Percentiles rank a stretch among this genome's conserved stretches.
Evolutionary conservation across 2,797 vertebrate species (phyloP).

Genomic region (Urosaurus nigricauda): DNA sequence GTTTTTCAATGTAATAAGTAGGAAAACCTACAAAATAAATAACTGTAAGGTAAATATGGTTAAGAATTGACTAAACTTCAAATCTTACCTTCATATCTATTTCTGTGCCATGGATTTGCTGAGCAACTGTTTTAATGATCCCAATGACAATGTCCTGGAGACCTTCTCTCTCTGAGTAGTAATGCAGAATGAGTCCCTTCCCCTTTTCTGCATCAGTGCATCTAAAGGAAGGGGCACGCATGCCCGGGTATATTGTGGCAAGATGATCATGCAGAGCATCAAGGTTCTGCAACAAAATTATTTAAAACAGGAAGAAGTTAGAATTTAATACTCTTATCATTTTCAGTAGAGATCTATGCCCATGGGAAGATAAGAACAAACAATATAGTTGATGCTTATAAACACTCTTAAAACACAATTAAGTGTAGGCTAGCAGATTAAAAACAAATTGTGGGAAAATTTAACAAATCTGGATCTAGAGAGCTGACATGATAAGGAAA

Average conservation of each 20-base stretch:
- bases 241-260: constrained; percentile 97
- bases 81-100: constrained; percentile 96
- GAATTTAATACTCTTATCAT: not conserved
- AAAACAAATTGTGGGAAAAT: not conserved
- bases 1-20: not conserved
- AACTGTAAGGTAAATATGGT: not conserved
- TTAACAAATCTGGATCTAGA: not conserved
- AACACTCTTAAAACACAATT: not conserved
- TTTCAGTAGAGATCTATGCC: not conserved
- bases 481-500: not conserved
- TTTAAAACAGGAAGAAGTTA: constrained; percentile 16
- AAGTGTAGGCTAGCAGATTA: not conserved
- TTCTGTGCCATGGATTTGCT: constrained; percentile 97
- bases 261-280: constrained; percentile 98
- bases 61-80: accelerated
- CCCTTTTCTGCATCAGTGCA: constrained; percentile 98
- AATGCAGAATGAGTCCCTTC: constrained; percentile 96
- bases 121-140: constrained; percentile 98
- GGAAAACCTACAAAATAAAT: not conserved
- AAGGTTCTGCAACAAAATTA: constrained; percentile 86
- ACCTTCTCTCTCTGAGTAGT: constrained; percentile 98
- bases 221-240: constrained; percentile 97
- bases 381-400: not conserved
- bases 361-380: too few species aligned
- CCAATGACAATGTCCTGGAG: constrained; percentile 99